Conservation (phyloP, 2,797 vertebrate genomes). For the Ataeniobius toweri region DNA sequence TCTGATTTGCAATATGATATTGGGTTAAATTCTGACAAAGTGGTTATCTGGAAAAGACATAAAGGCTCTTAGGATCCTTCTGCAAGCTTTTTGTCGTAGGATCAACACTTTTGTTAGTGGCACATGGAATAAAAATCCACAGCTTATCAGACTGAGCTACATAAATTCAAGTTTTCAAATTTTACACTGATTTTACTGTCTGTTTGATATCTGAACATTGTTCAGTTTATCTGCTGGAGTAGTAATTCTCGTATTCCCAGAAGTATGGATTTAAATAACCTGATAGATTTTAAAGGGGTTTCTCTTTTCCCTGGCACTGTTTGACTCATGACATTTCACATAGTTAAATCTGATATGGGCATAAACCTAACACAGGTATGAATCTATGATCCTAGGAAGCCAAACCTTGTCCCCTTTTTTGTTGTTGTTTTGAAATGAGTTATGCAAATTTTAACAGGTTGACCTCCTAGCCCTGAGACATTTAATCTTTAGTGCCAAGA, state of each 20-base stretch:
- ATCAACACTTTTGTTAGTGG: not conserved
- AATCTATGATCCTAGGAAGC: slow-evolving; percentile 33
- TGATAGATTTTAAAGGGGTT: slow-evolving; percentile 7
- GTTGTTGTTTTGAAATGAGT: slow-evolving; percentile 59
- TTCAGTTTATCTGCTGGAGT: slow-evolving; percentile 2
- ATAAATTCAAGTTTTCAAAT: not conserved
- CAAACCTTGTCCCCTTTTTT: slow-evolving; percentile 26
- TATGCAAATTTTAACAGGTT: slow-evolving; percentile 73
- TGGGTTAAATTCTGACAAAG: too few species aligned
- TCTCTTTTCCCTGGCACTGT: slow-evolving; percentile 8
- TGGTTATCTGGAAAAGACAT: not conserved
- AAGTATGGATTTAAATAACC: slow-evolving; percentile 18
- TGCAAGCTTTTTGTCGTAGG: not conserved
- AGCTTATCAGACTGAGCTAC: not conserved
- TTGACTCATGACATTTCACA: slow-evolving; percentile 22
- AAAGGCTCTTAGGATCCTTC: not conserved
- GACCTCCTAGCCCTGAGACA: slow-evolving; percentile 46
- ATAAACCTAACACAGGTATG: slow-evolving; percentile 13
- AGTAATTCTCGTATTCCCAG: slow-evolving; percentile 40
- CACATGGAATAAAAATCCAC: not conserved
- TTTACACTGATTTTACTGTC: not conserved
- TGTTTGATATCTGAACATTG: too few species aligned
- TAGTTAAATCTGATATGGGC: slow-evolving; percentile 47
- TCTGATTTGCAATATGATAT: not conserved
- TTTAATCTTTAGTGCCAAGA: slow-evolving; percentile 46